phyloP scores from a whole-genome alignment of 2,113 vertebrate genomes.

The Dunckerocampus dactyliophorus region DNA sequence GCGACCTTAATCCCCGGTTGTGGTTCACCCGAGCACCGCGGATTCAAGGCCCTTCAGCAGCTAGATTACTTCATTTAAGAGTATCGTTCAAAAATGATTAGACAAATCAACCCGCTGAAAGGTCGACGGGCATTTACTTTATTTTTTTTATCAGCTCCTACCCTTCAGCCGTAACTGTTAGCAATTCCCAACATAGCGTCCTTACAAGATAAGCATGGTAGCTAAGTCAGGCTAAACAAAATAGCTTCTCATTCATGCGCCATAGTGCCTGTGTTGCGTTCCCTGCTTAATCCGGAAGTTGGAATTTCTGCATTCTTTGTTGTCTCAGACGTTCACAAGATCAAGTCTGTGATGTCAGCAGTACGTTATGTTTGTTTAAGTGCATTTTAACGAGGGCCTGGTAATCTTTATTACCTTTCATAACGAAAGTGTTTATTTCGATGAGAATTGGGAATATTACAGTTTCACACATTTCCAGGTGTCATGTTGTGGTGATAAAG shows the following conservation, averaged over 20 bases:
- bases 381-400: not conserved
- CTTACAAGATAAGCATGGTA: constrained; percentile 11
- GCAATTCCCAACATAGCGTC: constrained; percentile 28
- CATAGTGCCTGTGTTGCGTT: constrained; percentile 2
- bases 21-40: constrained; percentile 46
- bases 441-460: not conserved
- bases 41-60: constrained; percentile 37
- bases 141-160: not conserved
- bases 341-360: not conserved
- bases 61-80: constrained; percentile 16
- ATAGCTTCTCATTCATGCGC: constrained; percentile 22
- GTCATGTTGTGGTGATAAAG: too few relatives aligned
- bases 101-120: constrained; percentile 24
- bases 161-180: constrained; percentile 17
- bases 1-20: constrained; percentile 6
- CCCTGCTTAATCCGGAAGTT: not conserved
- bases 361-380: not conserved
- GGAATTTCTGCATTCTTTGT: not conserved
- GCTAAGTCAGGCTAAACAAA: constrained; percentile 17
- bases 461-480: too few relatives aligned
- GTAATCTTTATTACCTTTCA: not conserved
- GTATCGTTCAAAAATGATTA: constrained; percentile 26
- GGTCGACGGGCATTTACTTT: not conserved
- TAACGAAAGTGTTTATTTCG: not conserved
- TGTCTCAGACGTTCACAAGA: not conserved